Base-by-base conservation (phyloP, 2,888 invertebrate genomes). In the Masnerella sp. region DNA sequence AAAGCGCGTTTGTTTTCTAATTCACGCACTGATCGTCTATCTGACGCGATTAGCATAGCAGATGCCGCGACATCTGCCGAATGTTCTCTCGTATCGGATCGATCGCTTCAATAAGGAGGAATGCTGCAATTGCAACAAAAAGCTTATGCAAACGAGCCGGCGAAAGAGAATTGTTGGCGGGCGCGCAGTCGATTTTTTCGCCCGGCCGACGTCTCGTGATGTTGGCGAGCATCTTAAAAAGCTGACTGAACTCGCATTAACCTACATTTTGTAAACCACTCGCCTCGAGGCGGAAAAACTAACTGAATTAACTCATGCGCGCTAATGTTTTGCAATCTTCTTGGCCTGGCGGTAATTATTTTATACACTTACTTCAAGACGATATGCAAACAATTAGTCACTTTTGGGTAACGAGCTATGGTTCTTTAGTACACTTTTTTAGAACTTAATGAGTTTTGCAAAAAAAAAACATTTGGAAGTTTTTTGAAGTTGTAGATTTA, bases 231-330 rank as follows among this genome's bases (percentile, higher is more conserved):
- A 58, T 58, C 64, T 64, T 36, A 59, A 65, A 71, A 72, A 65
- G 54, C 71, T 47, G 34, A 47, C 71, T 47, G 65, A 72, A 65
- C 59, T 72, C 51, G 54, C 54, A 64, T 72, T 72, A 72, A 72
- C 71, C 71, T 59, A 72, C 65, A 72, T 72, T 65, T 59, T 61
- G 71, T 54, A 72, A 72, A 52, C 59, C 59, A 65, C 59, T 65
- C 30, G 47, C 42, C 32, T 25, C 49, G 11, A 25, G 34, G 38
- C 28, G 59, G 64, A 71, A 71, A 71, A 71, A 65, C 71, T 71
- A 71, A 71, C 71, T 45, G 47, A 65, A 71, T 71, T 71, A 71
- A 64, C 51, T 64, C 71, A 64, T 65, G 71, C 47, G 71, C 65
- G 40, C 40, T 72, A 72, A 72, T 72, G 64, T 65, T 65, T 52